Evolutionary conservation across 2,888 invertebrate species (phyloP), one percentile per base, ranked within the genome.

Genomic region (Oxyscelio sp.): DNA sequence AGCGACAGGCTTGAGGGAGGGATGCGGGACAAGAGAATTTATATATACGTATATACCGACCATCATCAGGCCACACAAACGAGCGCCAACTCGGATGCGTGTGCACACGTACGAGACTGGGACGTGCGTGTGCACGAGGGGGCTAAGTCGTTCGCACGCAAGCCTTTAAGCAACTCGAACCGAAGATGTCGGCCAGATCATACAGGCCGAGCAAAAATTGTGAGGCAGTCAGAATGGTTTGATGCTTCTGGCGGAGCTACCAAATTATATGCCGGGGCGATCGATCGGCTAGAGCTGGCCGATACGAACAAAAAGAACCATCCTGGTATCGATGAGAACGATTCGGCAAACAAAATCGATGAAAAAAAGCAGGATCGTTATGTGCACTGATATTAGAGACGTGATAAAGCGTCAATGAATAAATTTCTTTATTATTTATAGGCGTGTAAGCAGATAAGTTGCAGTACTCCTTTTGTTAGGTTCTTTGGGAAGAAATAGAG

Each of bases 1-100:
- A 58, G 56, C 71, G 71, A 73, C 73, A 61, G 73, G 59, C 71
- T 59, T 31, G 71, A 71, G 48, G 71, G 52, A 61, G 73, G 48
- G 71, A 71, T 71, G 71, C 71, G 71, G 56, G 58, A 70, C 63
- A 65, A 50, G 48, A 66, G 52, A 66, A 52, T 66, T 34, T 73
- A 50, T 50, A 38, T 50, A 59, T 61, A 38, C 31, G 31, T 40
- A 38, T 73, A 61, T 52, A 43, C 31, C 27, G 40, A 61, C 73
- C 40, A 73, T 73, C 52, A 40, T 71, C 59, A 21, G 73, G 21
- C 27, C 52, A 52, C 61, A 61, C 71, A 59, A 34, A 38, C 71
- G 24, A 27, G 15, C 27, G 19, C 58, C 13, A 19, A 13, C 34
- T 40, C 40, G 21, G 38, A 58, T 24, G 8, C 2, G 24, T 5